phyloP scores from a whole-genome alignment of 2,888 invertebrate species.

The Dryomyza anilis region DNA sequence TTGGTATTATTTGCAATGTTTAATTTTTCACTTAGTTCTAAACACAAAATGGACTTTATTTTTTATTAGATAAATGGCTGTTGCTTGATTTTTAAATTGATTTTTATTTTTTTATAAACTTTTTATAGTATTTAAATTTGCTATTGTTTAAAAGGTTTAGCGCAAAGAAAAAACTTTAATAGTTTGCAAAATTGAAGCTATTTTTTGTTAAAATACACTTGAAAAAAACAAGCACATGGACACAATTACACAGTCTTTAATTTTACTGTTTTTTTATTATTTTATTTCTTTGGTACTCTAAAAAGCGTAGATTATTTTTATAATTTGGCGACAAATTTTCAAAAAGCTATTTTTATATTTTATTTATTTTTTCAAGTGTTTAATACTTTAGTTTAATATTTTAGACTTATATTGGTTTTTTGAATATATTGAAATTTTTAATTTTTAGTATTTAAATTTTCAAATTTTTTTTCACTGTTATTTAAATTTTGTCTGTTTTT shows the following conservation, averaged over 20 bases:
- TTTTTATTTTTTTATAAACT: constrained; percentile 31
- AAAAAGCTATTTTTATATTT: too few relatives aligned
- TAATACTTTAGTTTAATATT: too few relatives aligned
- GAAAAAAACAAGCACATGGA: constrained; percentile 18
- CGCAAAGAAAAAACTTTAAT: constrained; percentile 32
- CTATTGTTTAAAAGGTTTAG: constrained; percentile 33
- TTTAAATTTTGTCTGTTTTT: constrained; percentile 14
- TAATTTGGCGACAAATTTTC: too few relatives aligned
- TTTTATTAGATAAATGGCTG: constrained; percentile 18
- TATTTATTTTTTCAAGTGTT: too few relatives aligned
- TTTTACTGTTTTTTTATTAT: constrained; percentile 1
- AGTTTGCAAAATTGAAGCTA: constrained; percentile 4
- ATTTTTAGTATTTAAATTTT: too few relatives aligned
- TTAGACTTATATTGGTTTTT: too few relatives aligned
- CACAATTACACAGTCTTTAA: constrained; percentile 14
- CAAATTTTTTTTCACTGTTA: too few relatives aligned
- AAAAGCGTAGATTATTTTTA: too few relatives aligned
- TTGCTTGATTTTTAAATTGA: constrained; percentile 20
- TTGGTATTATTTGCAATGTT: constrained; percentile 30
- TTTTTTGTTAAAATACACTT: constrained; percentile 20
- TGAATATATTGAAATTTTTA: neutral
- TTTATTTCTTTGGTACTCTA: too few relatives aligned
- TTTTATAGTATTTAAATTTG: constrained; percentile 28
- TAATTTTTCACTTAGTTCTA: constrained; percentile 39
- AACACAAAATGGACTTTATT: constrained; percentile 48